Percentiles rank a stretch among this genome's conserved stretches.
phyloP scores from a whole-genome alignment of 2,888 invertebrate species.

The Dryococelus australis region DNA sequence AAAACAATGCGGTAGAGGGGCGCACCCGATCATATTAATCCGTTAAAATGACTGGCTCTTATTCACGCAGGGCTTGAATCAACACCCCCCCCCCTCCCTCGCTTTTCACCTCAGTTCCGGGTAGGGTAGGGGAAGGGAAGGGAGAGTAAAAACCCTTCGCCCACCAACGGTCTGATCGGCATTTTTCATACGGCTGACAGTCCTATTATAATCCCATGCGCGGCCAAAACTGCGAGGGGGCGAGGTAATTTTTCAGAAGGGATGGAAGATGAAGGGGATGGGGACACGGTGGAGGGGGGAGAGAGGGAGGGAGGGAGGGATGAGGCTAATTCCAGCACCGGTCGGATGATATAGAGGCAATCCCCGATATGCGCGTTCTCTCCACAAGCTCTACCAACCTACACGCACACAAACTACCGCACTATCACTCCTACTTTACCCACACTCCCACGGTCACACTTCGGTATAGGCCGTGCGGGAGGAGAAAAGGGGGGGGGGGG shows the following conservation, averaged over 20 bases:
- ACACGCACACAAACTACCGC: constrained; percentile 7
- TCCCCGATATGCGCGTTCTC: background rate
- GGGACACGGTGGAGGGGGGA: background rate
- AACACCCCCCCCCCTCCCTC: background rate
- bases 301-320: constrained; percentile 30
- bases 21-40: constrained; percentile 2
- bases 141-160: background rate
- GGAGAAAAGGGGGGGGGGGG: too few relatives aligned
- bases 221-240: background rate
- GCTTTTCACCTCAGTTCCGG: background rate
- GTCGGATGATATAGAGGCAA: constrained; percentile 16
- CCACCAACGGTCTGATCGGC: constrained; percentile 16
- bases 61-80: background rate
- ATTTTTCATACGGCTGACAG: constrained; percentile 16
- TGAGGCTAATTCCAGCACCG: constrained; percentile 8
- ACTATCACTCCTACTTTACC: constrained; percentile 2
- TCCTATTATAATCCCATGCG: constrained; percentile 16
- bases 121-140: background rate
- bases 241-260: constrained; percentile 5
- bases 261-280: constrained; percentile 17
- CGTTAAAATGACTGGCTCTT: constrained; percentile 11
- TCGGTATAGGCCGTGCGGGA: too few relatives aligned
- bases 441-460: background rate
- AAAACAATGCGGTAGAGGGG: background rate
- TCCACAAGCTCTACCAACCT: background rate